These are phyloP conservation scores for Eremophila alpestris DNA, from an alignment of 2,797 vertebrate genomes.

Conservation along the genomic window DNA sequence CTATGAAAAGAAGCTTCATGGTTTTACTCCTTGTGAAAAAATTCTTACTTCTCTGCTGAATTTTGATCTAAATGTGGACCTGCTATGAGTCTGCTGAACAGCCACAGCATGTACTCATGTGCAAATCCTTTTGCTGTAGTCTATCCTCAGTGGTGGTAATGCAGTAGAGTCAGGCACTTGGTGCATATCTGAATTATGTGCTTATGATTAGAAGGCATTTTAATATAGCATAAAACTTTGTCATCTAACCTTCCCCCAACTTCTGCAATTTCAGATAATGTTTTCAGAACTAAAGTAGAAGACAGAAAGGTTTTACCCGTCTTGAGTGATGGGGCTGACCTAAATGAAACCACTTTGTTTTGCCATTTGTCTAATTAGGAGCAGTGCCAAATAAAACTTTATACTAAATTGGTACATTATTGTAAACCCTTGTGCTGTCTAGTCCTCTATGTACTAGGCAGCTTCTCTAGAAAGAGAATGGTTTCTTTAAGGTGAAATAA, in stretches of 20 bases:
- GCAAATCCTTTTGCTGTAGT: not conserved
- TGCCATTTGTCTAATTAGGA: slow-evolving; percentile 11
- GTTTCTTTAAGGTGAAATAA: not conserved
- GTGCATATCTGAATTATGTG: not conserved
- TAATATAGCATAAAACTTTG: not conserved
- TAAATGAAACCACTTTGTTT: not conserved
- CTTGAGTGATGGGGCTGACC: not conserved
- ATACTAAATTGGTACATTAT: not conserved
- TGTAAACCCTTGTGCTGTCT: not conserved
- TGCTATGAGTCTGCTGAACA: not conserved
- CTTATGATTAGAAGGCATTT: not conserved
- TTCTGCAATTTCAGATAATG: not conserved
- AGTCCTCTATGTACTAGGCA: not conserved
- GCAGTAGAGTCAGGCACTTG: not conserved
- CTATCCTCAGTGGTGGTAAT: not conserved
- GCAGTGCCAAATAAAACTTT: not conserved
- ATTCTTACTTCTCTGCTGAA: not conserved
- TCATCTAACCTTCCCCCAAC: not conserved
- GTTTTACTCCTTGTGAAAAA: not conserved
- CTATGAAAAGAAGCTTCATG: not conserved
- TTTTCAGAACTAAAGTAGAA: not conserved
- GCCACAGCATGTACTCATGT: not conserved
- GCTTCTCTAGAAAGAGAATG: not conserved
- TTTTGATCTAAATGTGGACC: not conserved
- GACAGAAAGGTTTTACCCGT: not conserved